These are phyloP conservation scores for Macrosoma leucophasiata DNA, from an alignment of 2,888 invertebrate species.

Conservation along the genomic window DNA sequence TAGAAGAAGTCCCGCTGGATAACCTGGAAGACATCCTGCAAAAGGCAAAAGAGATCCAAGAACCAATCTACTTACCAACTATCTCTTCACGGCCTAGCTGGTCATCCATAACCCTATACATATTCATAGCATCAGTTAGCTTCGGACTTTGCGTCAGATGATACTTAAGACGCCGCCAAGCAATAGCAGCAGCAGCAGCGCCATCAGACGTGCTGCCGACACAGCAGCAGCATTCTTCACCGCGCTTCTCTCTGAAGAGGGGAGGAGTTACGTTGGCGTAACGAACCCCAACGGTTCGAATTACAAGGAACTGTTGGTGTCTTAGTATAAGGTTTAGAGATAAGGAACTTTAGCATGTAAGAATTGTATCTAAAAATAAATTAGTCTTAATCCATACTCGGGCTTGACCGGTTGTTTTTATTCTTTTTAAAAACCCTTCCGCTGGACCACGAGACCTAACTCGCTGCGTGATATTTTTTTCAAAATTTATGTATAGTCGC, in stretches of 20 bases:
- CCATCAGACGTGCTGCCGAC: not conserved
- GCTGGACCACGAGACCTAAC: too few species aligned
- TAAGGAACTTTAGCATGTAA: too few species aligned
- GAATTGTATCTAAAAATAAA: too few species aligned
- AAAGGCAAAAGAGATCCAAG: constrained; percentile 9
- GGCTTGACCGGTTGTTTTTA: too few species aligned
- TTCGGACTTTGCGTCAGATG: not conserved
- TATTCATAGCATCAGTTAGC: not conserved
- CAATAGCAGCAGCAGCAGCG: not conserved
- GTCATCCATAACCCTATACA: constrained; percentile 4
- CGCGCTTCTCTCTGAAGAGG: constrained; percentile 1
- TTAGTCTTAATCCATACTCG: too few species aligned
- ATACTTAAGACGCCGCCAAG: not conserved
- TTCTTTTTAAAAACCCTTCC: too few species aligned
- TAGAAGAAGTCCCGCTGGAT: constrained; percentile 20
- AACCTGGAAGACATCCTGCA: constrained; percentile 13
- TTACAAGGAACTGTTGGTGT: too few species aligned
- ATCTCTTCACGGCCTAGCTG: constrained; percentile 4
- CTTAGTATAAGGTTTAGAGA: too few species aligned
- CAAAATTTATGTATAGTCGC: too few species aligned
- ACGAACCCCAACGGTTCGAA: too few species aligned
- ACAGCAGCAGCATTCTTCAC: constrained; percentile 2
- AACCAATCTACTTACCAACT: constrained; percentile 4
- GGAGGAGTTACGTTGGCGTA: constrained; percentile 14
- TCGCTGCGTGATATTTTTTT: too few species aligned